These are phyloP conservation scores for Apeltes quadracus DNA, from an alignment of 2,113 vertebrate species.

Conservation along the genomic window DNA sequence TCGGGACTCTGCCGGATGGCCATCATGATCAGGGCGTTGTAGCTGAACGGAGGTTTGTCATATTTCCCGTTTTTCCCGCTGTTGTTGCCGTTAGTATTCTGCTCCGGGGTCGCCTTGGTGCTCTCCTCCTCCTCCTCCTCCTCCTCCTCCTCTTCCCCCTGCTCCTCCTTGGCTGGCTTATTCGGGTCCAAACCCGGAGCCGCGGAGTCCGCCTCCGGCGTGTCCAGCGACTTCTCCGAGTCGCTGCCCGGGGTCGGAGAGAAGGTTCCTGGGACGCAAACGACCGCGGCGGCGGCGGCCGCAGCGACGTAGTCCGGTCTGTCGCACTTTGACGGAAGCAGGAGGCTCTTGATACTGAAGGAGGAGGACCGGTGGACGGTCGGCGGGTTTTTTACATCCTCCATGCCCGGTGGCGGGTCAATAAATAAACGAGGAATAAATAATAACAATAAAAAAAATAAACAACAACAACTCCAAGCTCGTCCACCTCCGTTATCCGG, in stretches of 20 bases:
- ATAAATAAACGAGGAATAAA: slow-evolving; percentile 46
- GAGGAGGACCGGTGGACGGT: slow-evolving; percentile 80
- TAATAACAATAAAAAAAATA: slow-evolving; percentile 40
- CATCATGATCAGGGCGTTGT: slow-evolving; percentile 87
- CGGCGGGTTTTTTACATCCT: slow-evolving; percentile 77
- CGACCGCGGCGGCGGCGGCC: slow-evolving; percentile 5
- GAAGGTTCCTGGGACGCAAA: slow-evolving; percentile 44
- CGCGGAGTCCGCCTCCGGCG: slow-evolving; percentile 60
- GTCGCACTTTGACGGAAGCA: slow-evolving; percentile 80
- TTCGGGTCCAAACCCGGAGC: slow-evolving; percentile 50
- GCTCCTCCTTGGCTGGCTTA: slow-evolving; percentile 58
- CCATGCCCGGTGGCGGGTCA: slow-evolving; percentile 70
- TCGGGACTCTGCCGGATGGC: slow-evolving; percentile 84
- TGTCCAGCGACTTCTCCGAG: slow-evolving; percentile 67
- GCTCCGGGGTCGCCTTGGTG: slow-evolving; percentile 51
- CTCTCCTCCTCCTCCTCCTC: slow-evolving; percentile 46
- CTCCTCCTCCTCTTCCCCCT: slow-evolving; percentile 54
- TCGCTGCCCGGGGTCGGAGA: slow-evolving; percentile 69
- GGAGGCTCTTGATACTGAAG: slow-evolving; percentile 84
- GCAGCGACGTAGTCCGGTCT: slow-evolving; percentile 38
- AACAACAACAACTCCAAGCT: slow-evolving; percentile 49
- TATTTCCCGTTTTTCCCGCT: slow-evolving; percentile 73
- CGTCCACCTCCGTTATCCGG: slow-evolving; percentile 58
- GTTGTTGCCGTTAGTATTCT: slow-evolving; percentile 34
- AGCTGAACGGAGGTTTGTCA: slow-evolving; percentile 85